Conservation (phyloP, 2,888 invertebrate species). For the Elmis aenea region DNA sequence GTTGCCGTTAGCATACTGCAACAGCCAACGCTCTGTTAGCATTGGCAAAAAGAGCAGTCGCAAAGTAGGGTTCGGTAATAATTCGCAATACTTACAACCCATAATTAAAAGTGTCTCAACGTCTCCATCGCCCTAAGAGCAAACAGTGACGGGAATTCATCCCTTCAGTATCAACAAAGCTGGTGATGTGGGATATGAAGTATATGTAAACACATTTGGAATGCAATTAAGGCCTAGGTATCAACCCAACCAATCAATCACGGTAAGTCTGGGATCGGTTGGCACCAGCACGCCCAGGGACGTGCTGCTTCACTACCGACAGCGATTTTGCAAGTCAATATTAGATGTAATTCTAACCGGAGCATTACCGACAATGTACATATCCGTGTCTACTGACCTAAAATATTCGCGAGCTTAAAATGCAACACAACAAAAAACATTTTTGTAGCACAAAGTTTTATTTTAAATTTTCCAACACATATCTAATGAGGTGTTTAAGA, state of each 20-base stretch:
- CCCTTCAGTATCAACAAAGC: constrained; percentile 27
- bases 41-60: too few species aligned
- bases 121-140: constrained; percentile 33
- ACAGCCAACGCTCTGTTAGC: too few species aligned
- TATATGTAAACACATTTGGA: constrained; percentile 46
- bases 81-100: too few species aligned
- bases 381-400: background rate
- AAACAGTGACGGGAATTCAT: constrained; percentile 30
- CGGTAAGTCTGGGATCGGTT: constrained; percentile 44
- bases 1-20: too few species aligned
- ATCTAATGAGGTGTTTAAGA: too few species aligned
- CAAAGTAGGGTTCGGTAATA: too few species aligned
- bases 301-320: constrained; percentile 39
- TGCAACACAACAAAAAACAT: too few species aligned
- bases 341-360: constrained; percentile 40
- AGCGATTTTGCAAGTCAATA: constrained; percentile 46
- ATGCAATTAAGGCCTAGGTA: constrained; percentile 46
- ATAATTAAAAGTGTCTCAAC: constrained; percentile 40
- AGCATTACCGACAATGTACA: constrained; percentile 21
- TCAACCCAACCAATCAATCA: constrained; percentile 46
- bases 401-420: too few species aligned
- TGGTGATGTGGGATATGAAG: constrained; percentile 38
- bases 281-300: constrained; percentile 43
- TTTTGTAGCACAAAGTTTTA: too few species aligned
- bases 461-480: too few species aligned